Base-by-base conservation (phyloP, 2,888 invertebrate genomes). In the Punctoribates punctum region DNA sequence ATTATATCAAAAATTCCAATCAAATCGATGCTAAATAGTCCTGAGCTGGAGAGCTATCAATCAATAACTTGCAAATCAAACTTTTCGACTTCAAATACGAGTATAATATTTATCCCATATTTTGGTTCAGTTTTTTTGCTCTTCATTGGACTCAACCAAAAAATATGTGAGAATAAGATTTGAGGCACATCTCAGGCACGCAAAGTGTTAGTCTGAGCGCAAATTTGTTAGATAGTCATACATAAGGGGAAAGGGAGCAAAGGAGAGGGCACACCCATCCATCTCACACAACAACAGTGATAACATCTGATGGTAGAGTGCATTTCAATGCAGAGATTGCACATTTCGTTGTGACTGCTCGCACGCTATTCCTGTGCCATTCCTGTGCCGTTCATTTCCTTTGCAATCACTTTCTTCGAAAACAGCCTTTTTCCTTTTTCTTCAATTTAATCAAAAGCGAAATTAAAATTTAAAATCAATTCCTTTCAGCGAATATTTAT, bases 261-360 rank as follows among this genome's bases (percentile, higher is more conserved):
- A 65, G 25, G 60, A 23, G 23, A 60, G 60, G 60, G 60, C 60
- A 60, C 60, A 60, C 60, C 60, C 60, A 60, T 60, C 60, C 60
- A 60, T 60, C 60, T 27, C 48, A 60, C 60, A 60, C 60, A 60
- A 25, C 20, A 65, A 27, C 65, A 65, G 65, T 65, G 34, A 65
- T 65, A 65, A 29, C 65, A 65, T 65, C 65, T 65, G n/a, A 65
- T 34, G 65, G 57, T 57, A 57, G 57, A 57, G 23, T 65, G 34
- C 65, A 65, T 65, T 65, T 65, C 65, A 65, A 65, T 65, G 34
- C 65, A 27, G 3, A 25, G 25, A 25, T 60, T 25, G 23, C 11
- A 6, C 11, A 23, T 65, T 65, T 65, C n/a, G n/a, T 65, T 34
- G 17, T 11, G 29, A 65, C 65, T 65, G 20, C 13, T 65, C 17